Conservation (phyloP, 2,797 vertebrate genomes). For the Gouania willdenowi region DNA sequence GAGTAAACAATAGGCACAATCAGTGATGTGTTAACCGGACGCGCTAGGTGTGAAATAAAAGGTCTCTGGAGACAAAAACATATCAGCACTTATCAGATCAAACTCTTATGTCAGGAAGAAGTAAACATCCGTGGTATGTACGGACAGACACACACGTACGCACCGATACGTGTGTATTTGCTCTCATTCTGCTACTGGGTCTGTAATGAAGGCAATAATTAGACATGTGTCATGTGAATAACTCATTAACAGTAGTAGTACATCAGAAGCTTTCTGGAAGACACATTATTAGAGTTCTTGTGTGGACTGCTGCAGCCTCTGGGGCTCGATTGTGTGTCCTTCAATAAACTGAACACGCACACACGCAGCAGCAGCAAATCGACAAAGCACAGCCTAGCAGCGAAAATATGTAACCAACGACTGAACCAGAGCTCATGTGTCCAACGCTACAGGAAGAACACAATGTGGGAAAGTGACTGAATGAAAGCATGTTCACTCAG, state of each 20-base stretch:
- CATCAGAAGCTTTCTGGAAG: constrained; percentile 40
- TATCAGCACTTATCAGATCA: constrained; percentile 68
- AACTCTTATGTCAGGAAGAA: constrained; percentile 24
- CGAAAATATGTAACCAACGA: too few species aligned
- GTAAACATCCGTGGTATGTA: constrained; percentile 5
- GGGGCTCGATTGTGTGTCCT: too few species aligned
- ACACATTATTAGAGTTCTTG: constrained; percentile 54
- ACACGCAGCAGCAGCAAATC: too few species aligned
- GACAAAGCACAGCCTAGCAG: constrained; percentile 3
- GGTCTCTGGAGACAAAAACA: constrained; percentile 65
- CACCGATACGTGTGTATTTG: constrained; percentile 28
- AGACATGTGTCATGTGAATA: constrained; percentile 42
- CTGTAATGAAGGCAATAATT: constrained; percentile 54
- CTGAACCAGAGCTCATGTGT: too few species aligned
- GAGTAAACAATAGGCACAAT: constrained; percentile 67
- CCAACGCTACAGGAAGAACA: too few species aligned
- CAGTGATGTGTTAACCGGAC: constrained; percentile 59
- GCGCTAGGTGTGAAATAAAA: constrained; percentile 68
- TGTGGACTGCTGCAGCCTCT: constrained; percentile 42
- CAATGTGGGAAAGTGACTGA: too few species aligned
- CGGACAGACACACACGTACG: neutral
- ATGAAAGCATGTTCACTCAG: too few species aligned
- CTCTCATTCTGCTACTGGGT: constrained; percentile 4
- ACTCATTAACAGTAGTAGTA: constrained; percentile 50
- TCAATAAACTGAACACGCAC: too few species aligned